These are phyloP conservation scores for Tachysurus fulvidraco DNA, from an alignment of 2,113 vertebrate genomes.

Conservation along the genomic window DNA sequence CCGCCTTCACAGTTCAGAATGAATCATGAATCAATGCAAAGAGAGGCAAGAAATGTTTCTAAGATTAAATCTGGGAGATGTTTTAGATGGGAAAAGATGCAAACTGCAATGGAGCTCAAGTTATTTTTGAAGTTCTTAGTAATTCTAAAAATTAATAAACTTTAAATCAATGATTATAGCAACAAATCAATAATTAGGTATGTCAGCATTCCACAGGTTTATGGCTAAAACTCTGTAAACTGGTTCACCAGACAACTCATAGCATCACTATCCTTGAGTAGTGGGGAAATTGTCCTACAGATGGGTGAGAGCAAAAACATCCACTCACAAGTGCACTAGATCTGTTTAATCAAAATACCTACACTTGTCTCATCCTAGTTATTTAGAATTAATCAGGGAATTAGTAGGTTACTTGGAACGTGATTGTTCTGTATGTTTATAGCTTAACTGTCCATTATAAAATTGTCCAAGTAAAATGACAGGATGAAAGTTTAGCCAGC, in stretches of 20 bases:
- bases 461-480: neutral
- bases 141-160: neutral
- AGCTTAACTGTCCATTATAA: neutral
- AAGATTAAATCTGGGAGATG: constrained; percentile 5
- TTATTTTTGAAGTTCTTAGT: neutral
- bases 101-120: neutral
- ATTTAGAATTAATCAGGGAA: neutral
- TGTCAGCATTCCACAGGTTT: neutral
- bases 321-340: neutral
- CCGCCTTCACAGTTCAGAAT: neutral
- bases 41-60: neutral
- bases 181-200: neutral
- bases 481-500: neutral
- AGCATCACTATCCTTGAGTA: neutral
- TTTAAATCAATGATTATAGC: neutral
- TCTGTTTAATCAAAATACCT: neutral
- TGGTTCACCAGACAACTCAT: neutral
- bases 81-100: neutral
- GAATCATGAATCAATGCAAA: constrained; percentile 3
- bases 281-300: neutral
- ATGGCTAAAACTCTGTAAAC: neutral
- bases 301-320: neutral
- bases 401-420: neutral
- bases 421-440: neutral
- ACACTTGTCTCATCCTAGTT: neutral